Evolutionary conservation across 1,140 invertebrate genomes (phyloP).

Genomic region (Varroa destructor): DNA sequence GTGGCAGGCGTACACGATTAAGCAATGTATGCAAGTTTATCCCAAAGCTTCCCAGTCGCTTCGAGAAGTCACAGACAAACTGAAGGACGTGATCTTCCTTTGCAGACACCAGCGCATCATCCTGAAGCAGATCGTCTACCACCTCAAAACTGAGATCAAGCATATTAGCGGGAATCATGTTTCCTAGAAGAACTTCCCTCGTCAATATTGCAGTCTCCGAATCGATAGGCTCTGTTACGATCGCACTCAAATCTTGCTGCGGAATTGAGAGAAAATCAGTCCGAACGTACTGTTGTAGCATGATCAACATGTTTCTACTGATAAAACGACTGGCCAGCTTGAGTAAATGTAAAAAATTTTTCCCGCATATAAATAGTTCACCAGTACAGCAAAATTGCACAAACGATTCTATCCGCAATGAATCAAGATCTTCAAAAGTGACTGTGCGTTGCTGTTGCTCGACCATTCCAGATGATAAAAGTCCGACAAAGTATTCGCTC

Average conservation of each 20-base stretch:
- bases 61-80: conserved; percentile 1
- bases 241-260: neutral
- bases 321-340: conserved; percentile 4
- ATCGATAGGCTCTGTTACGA: neutral
- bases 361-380: neutral
- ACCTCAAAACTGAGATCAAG: conserved; percentile 22
- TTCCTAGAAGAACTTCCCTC: neutral
- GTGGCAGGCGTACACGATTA: neutral
- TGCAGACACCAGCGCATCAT: neutral
- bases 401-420: neutral
- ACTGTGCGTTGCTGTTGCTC: conserved; percentile 3
- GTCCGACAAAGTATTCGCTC: conserved; percentile 7
- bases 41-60: neutral
- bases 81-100: conserved; percentile 7
- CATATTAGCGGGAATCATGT: conserved; percentile 7
- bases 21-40: neutral
- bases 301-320: neutral
- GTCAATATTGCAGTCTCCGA: neutral
- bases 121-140: neutral
- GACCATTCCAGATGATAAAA: neutral
- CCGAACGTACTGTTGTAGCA: neutral
- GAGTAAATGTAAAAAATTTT: neutral
- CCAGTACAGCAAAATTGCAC: conserved; percentile 3
- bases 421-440: conserved; percentile 5
- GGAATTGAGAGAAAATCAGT: neutral